phyloP scores from a whole-genome alignment of 2,888 invertebrate species.

The Andricus curvator region DNA sequence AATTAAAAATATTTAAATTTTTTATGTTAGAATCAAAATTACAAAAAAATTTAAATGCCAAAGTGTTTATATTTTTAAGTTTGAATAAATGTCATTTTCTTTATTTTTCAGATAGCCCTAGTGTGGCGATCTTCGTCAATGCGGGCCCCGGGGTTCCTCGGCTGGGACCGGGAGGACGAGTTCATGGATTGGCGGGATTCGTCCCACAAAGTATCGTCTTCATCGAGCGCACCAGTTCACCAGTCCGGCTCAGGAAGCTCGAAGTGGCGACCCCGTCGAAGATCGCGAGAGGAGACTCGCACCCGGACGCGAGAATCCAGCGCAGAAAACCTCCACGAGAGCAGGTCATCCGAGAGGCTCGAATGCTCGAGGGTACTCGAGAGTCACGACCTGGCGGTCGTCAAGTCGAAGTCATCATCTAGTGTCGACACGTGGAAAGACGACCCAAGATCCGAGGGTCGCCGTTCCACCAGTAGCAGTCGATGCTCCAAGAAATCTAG shows the following conservation, averaged over 20 bases:
- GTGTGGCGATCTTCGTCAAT: slow-evolving; percentile 77
- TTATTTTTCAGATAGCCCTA: slow-evolving; percentile 72
- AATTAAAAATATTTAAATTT: not conserved
- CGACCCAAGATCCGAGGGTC: slow-evolving; percentile 57
- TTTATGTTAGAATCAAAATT: not conserved
- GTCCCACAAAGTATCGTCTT: slow-evolving; percentile 71
- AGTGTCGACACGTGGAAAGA: slow-evolving; percentile 70
- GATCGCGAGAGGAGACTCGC: slow-evolving; percentile 66
- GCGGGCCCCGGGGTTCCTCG: slow-evolving; percentile 76
- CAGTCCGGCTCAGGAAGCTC: slow-evolving; percentile 49
- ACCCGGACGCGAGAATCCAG: slow-evolving; percentile 49
- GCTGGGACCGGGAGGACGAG: slow-evolving; percentile 77
- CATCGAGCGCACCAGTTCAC: slow-evolving; percentile 46
- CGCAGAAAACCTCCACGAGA: slow-evolving; percentile 64
- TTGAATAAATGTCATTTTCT: not conserved
- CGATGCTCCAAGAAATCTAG: slow-evolving; percentile 65
- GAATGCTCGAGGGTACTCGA: slow-evolving; percentile 4
- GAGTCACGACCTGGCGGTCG: slow-evolving; percentile 54
- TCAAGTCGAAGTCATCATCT: slow-evolving; percentile 69
- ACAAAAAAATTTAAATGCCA: too few relatives aligned
- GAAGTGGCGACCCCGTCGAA: slow-evolving; percentile 65
- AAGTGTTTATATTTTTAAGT: not conserved
- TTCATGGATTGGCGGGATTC: slow-evolving; percentile 76
- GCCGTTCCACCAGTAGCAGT: slow-evolving; percentile 58
- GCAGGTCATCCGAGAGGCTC: slow-evolving; percentile 57